Conservation (phyloP, 92 coral and sea anemone species). For the Siderastrea radians region DNA sequence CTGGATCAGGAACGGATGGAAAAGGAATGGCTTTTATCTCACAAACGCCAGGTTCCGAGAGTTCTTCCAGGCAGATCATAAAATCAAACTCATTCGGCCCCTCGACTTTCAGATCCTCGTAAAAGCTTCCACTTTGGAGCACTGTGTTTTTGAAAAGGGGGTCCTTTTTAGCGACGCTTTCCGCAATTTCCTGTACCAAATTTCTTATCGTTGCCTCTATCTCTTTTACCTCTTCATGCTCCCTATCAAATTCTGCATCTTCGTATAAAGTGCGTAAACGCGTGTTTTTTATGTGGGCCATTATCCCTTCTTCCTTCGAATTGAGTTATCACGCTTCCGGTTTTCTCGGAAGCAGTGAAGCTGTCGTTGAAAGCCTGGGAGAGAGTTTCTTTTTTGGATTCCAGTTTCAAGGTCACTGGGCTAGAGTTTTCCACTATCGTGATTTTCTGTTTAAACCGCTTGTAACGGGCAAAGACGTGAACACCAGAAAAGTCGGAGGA, state of each 20-base stretch:
- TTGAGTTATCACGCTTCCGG: neutral
- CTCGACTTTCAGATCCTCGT: constrained; percentile 67
- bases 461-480: no score
- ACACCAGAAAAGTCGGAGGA: no score
- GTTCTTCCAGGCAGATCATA: constrained; percentile 57
- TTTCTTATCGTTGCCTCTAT: constrained; percentile 49
- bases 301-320: neutral
- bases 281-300: neutral
- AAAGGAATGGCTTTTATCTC: constrained; percentile 43
- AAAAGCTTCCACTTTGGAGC: constrained; percentile 62
- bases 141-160: constrained; percentile 46
- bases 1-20: constrained; percentile 61
- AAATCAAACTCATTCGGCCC: constrained; percentile 73
- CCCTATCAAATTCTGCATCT: constrained; percentile 34
- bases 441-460: no score
- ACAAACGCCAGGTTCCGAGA: constrained; percentile 60
- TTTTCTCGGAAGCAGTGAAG: neutral
- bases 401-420: no score
- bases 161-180: constrained; percentile 23
- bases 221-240: constrained; percentile 49
- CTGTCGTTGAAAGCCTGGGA: neutral
- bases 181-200: constrained; percentile 26
- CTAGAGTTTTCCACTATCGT: no score
- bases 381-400: neutral
- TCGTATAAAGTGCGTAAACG: neutral